Percentiles rank a stretch among this genome's conserved stretches.
phyloP scores from a whole-genome alignment of 2,888 invertebrate species.

The Rosalia funebris region DNA sequence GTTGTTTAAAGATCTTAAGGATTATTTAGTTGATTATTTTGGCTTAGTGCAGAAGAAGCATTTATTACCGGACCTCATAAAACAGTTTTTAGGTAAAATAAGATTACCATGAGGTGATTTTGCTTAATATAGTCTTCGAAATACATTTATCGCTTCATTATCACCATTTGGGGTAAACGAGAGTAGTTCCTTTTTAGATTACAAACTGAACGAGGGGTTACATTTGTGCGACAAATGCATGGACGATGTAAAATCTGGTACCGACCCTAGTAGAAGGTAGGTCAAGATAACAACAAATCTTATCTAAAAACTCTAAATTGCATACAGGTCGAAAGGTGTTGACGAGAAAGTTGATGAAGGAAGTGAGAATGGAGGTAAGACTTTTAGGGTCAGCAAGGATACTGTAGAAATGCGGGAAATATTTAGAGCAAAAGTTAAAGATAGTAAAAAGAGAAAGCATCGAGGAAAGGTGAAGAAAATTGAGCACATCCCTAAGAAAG shows the following conservation, averaged over 20 bases:
- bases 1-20: constrained; percentile 46
- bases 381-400: background rate
- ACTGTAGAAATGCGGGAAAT: background rate
- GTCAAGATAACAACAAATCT: background rate
- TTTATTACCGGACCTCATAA: constrained; percentile 51
- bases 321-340: too few relatives aligned
- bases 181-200: constrained; percentile 47
- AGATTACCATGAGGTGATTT: too few relatives aligned
- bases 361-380: background rate
- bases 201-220: constrained; percentile 39
- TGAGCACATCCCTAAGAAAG: too few relatives aligned
- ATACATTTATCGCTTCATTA: too few relatives aligned
- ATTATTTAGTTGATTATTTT: constrained; percentile 45
- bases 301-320: background rate
- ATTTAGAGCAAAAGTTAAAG: background rate
- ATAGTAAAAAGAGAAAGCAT: background rate
- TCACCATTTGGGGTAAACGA: too few relatives aligned
- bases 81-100: constrained; percentile 52
- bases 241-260: background rate
- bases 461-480: too few relatives aligned
- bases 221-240: constrained; percentile 37
- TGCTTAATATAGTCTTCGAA: too few relatives aligned
- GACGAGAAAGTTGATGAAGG: background rate
- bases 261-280: constrained; percentile 17
- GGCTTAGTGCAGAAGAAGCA: constrained; percentile 53